Conservation (phyloP, 2,113 vertebrate species). For the human (Homo sapiens) region GRCh38 chr15:82734001-82734500, state of each 20-base stretch:
- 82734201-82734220: not conserved
- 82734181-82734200: not conserved
- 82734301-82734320: not conserved
- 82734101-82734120: no score
- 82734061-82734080: no score
- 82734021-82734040: no score
- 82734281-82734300: no score
- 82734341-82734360: not conserved
- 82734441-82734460: not conserved
- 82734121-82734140: no score
- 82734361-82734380: not conserved
- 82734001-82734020: not conserved
- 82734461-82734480: not conserved
- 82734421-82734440: not conserved
- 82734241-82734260: not conserved
- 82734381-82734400: not conserved
- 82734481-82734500: no score
- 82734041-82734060: no score
- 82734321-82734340: not conserved
- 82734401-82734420: not conserved
- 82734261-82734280: not conserved
- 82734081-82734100: no score
- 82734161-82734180: not conserved
- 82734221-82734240: not conserved
- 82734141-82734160: not conserved